A percentile compares a stretch with the other conserved stretches of the same genome.
phyloP scores from a whole-genome alignment of 2,797 vertebrate species.

The Otolemur crassicaudatus region DNA sequence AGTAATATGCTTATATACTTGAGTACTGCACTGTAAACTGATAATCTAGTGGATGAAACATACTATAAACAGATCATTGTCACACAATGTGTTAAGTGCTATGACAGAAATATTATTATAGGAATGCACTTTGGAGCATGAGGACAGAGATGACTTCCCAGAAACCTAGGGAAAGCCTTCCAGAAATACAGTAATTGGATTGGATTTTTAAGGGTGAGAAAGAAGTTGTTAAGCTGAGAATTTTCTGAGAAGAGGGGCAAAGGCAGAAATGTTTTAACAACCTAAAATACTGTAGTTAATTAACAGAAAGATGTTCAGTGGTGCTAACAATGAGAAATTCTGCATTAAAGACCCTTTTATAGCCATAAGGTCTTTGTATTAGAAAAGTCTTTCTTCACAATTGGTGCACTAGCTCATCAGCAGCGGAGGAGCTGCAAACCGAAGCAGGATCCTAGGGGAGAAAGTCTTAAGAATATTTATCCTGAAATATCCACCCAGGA shows the following conservation, averaged over 20 bases:
- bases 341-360: not conserved
- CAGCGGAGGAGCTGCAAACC: not conserved
- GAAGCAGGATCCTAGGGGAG: not conserved
- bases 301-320: not conserved
- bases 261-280: not conserved
- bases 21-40: conserved; percentile 35
- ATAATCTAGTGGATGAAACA: conserved; percentile 1
- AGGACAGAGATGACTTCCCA: not conserved
- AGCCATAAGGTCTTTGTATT: not conserved
- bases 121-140: not conserved
- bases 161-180: not conserved
- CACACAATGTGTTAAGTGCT: not conserved
- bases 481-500: not conserved
- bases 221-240: not conserved
- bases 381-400: not conserved
- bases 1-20: conserved; percentile 41
- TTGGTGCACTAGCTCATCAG: not conserved
- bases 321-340: not conserved
- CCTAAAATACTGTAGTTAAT: not conserved
- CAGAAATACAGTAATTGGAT: not conserved
- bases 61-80: not conserved
- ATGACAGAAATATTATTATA: not conserved
- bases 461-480: not conserved
- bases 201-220: not conserved
- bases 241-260: not conserved